Percentiles rank a stretch among this genome's conserved stretches.
These are phyloP conservation scores for Eremophila alpestris DNA, from an alignment of 2,797 vertebrate genomes.

Conservation along the genomic window DNA sequence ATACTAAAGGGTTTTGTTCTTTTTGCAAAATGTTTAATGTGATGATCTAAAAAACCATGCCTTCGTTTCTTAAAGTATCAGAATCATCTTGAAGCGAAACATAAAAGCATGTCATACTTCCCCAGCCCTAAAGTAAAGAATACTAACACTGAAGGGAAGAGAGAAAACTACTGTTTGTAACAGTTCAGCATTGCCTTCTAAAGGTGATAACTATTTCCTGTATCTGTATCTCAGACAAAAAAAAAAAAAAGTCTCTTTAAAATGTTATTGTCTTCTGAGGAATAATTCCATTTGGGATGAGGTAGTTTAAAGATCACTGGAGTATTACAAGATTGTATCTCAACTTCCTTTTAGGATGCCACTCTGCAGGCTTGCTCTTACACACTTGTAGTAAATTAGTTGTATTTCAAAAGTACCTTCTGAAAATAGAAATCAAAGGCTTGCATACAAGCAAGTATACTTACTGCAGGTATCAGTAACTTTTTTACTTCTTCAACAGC, in stretches of 20 bases:
- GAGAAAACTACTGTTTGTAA: neutral
- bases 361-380: neutral
- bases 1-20: neutral
- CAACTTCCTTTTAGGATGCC: neutral
- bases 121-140: neutral
- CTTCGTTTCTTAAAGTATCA: neutral
- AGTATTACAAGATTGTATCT: neutral
- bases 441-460: conserved; percentile 72
- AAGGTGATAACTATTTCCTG: neutral
- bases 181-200: neutral
- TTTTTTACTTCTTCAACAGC: conserved; percentile 98
- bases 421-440: neutral
- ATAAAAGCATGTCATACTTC: neutral
- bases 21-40: neutral
- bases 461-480: conserved; percentile 96
- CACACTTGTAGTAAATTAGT: neutral
- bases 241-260: neutral
- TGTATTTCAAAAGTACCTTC: neutral
- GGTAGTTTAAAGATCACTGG: neutral
- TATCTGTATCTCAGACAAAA: neutral
- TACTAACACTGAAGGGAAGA: neutral
- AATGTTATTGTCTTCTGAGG: neutral
- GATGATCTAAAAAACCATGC: neutral
- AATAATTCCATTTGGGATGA: neutral
- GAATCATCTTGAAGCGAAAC: neutral